Percentiles rank a stretch among this genome's conserved stretches.
Evolutionary conservation across 2,888 invertebrate genomes (phyloP).

Genomic region (Bugula neritina): DNA sequence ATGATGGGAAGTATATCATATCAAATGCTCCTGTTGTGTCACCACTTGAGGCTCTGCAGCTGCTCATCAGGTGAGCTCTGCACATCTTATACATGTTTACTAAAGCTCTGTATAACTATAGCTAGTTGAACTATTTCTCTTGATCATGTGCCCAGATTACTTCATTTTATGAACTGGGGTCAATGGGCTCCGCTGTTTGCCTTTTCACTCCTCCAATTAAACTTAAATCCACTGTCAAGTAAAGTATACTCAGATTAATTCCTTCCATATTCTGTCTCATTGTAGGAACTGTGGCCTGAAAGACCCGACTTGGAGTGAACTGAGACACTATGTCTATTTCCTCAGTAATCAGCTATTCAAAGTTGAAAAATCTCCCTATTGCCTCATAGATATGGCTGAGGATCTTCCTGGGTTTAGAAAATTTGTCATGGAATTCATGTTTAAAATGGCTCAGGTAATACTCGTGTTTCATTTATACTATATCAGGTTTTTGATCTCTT

Average conservation of each 20-base stretch:
- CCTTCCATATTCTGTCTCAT: no score
- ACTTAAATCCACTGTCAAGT: no score
- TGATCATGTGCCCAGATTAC: no score
- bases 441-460: slow-evolving; percentile 28
- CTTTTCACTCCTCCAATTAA: no score
- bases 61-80: slow-evolving; percentile 6
- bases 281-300: slow-evolving; percentile 36
- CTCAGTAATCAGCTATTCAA: slow-evolving; percentile 40
- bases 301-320: slow-evolving; percentile 39
- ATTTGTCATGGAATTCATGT: slow-evolving; percentile 30
- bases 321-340: slow-evolving; percentile 41
- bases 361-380: slow-evolving; percentile 39
- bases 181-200: no score
- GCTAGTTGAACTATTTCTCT: no score
- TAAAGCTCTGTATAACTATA: no score
- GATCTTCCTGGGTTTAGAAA: slow-evolving; percentile 30
- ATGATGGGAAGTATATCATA: not conserved
- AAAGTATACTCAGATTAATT: no score
- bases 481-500: no score
- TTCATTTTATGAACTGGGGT: no score
- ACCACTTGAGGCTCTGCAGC: not conserved
- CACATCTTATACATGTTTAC: no score
- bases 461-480: no score
- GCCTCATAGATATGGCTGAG: slow-evolving; percentile 32
- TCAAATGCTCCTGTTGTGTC: not conserved